Conservation (phyloP, 2,888 invertebrate genomes). For the Physocephala rufipes region DNA sequence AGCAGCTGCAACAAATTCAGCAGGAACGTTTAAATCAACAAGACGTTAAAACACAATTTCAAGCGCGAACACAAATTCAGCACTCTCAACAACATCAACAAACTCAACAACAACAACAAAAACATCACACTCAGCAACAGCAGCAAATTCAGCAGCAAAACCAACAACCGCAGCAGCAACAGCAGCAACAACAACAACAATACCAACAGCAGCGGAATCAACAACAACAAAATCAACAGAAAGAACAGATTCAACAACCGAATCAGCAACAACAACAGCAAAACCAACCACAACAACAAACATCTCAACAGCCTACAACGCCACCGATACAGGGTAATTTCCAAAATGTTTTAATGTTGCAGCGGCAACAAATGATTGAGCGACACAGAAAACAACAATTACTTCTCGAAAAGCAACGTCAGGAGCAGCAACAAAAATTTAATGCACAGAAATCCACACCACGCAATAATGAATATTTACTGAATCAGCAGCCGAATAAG, state of each 20-base stretch:
- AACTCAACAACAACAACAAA: conserved; percentile 39
- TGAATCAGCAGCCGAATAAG: conserved; percentile 51
- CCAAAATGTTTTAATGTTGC: conserved; percentile 55
- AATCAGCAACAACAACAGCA: conserved; percentile 38
- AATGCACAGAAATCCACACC: conserved; percentile 51
- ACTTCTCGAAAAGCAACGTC: conserved; percentile 35
- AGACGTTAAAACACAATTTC: conserved; percentile 63
- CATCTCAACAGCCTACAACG: conserved; percentile 42
- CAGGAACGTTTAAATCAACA: too few relatives aligned
- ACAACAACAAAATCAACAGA: conserved; percentile 46
- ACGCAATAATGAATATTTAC: conserved; percentile 51
- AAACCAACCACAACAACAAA: conserved; percentile 42
- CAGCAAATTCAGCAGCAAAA: conserved; percentile 32
- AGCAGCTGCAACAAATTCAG: conserved; percentile 31
- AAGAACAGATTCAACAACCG: conserved; percentile 68
- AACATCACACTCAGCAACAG: conserved; percentile 38
- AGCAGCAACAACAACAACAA: conserved; percentile 47
- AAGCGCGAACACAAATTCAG: conserved; percentile 62
- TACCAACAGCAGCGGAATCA: conserved; percentile 10
- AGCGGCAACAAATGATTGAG: conserved; percentile 48
- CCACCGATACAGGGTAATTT: conserved; percentile 53
- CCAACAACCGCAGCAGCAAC: conserved; percentile 35
- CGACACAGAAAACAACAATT: conserved; percentile 35
- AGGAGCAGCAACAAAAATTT: conserved; percentile 42
- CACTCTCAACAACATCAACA: conserved; percentile 26